These are phyloP conservation scores for Eucera pruinosa DNA, from an alignment of 2,888 invertebrate species.

Conservation along the genomic window DNA sequence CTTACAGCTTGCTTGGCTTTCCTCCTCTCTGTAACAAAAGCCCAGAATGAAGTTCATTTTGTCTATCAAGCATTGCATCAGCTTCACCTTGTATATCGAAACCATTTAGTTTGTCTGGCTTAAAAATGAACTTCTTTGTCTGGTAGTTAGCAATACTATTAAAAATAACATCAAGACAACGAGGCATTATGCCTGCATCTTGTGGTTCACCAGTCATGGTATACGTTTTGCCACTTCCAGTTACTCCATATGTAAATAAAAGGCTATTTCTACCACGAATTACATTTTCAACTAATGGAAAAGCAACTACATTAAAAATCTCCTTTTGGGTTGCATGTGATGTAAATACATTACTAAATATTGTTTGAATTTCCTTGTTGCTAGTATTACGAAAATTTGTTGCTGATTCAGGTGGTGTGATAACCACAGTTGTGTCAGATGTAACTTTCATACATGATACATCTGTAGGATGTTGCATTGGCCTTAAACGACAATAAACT, in stretches of 20 bases:
- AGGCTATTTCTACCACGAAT: slow-evolving; percentile 96
- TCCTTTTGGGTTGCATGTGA: slow-evolving; percentile 92
- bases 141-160: slow-evolving; percentile 94
- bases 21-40: slow-evolving; percentile 77
- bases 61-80: slow-evolving; percentile 93
- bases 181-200: slow-evolving; percentile 94
- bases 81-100: slow-evolving; percentile 95
- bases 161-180: slow-evolving; percentile 96
- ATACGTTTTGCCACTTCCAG: slow-evolving; percentile 98
- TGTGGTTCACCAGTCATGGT: slow-evolving; percentile 94
- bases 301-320: slow-evolving; percentile 92
- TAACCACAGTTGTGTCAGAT: slow-evolving; percentile 88
- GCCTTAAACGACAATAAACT: slow-evolving; percentile 95
- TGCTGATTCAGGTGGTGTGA: slow-evolving; percentile 88
- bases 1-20: slow-evolving; percentile 82
- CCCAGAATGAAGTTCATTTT: slow-evolving; percentile 85
- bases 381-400: slow-evolving; percentile 86
- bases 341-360: slow-evolving; percentile 94
- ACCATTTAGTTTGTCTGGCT: slow-evolving; percentile 96
- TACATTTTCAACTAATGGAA: slow-evolving; percentile 94
- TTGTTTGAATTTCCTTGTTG: slow-evolving; percentile 90
- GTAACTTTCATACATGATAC: slow-evolving; percentile 89
- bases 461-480: slow-evolving; percentile 89
- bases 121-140: slow-evolving; percentile 95
- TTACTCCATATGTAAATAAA: slow-evolving; percentile 98